Evolutionary conservation across 1,140 invertebrate genomes (phyloP).

Genomic region (Fopius arisanus): DNA sequence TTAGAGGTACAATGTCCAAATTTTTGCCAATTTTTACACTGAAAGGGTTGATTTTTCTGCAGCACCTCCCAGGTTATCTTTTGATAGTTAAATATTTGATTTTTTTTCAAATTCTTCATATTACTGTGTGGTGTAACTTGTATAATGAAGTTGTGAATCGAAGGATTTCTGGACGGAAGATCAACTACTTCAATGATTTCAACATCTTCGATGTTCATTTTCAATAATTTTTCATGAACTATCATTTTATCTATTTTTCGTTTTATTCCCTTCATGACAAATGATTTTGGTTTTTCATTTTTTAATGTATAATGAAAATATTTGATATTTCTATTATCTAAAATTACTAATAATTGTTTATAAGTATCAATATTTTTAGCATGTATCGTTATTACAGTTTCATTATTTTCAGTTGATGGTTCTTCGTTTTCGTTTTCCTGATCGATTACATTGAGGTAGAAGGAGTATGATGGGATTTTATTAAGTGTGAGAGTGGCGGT

Average conservation of each 20-base stretch:
- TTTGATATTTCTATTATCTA: not conserved
- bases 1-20: not conserved
- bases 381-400: not conserved
- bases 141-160: not conserved
- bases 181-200: not conserved
- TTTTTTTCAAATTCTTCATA: not conserved
- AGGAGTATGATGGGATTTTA: too few relatives aligned
- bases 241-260: not conserved
- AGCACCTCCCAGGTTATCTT: not conserved
- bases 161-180: not conserved
- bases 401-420: not conserved
- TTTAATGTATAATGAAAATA: not conserved
- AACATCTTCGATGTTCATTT: not conserved
- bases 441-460: too few relatives aligned
- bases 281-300: not conserved
- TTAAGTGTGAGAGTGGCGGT: too few relatives aligned
- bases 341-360: not conserved
- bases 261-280: not conserved
- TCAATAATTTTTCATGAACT: not conserved
- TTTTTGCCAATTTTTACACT: not conserved
- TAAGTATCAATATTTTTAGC: not conserved
- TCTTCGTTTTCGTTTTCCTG: not conserved
- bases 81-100: not conserved
- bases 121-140: not conserved
- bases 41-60: not conserved